phyloP scores from a whole-genome alignment of 1,140 invertebrate species.

The Dolichoris vasculosae region DNA sequence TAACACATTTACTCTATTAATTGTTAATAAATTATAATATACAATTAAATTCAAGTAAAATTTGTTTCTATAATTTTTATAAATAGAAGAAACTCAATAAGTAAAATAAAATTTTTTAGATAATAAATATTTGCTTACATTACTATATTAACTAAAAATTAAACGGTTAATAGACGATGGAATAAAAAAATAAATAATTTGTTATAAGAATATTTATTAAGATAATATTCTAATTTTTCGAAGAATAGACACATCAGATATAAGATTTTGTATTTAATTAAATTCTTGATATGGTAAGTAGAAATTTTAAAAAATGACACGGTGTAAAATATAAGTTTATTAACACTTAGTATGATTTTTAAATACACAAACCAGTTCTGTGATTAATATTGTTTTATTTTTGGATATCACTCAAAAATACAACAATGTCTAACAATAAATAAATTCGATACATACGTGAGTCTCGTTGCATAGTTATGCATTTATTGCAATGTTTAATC shows the following conservation, averaged over 20 bases:
- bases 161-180: too few species aligned
- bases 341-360: constrained; percentile 21
- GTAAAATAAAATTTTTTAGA: too few species aligned
- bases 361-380: constrained; percentile 31
- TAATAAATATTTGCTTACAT: too few species aligned
- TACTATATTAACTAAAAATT: too few species aligned
- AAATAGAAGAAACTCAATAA: too few species aligned
- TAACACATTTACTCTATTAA: too few species aligned
- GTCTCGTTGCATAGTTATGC: constrained; percentile 38
- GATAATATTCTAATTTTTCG: too few species aligned
- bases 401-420: constrained; percentile 46
- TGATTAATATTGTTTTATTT: constrained; percentile 50
- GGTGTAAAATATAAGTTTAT: constrained; percentile 42
- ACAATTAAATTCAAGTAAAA: too few species aligned
- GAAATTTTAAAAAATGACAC: not conserved
- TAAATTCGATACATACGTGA: constrained; percentile 42
- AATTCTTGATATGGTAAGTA: not conserved
- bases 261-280: not conserved
- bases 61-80: too few species aligned
- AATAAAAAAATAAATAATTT: too few species aligned
- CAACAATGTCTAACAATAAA: constrained; percentile 49
- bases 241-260: not conserved
- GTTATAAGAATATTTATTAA: too few species aligned
- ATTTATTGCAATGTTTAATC: constrained; percentile 35
- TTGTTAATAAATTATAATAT: too few species aligned